Percentiles rank a stretch among this genome's conserved stretches.
These are phyloP conservation scores for Silurus glanis DNA, from an alignment of 2,113 vertebrate genomes.

Conservation along the genomic window DNA sequence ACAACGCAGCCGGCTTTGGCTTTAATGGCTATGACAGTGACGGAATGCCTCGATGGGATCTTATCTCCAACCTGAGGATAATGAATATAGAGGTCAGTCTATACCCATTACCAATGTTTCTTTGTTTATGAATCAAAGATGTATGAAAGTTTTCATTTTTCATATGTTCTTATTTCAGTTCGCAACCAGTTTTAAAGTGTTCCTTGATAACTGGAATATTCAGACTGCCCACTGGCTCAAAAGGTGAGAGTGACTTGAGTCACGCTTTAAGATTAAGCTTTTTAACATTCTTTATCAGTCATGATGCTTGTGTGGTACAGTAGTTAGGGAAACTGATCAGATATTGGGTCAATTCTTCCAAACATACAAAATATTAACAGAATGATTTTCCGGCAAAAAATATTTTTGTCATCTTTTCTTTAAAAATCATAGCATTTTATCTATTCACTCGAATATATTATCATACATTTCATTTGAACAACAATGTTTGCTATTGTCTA, in stretches of 20 bases:
- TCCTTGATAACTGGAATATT: slow-evolving; percentile 97
- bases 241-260: slow-evolving; percentile 73
- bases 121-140: background rate
- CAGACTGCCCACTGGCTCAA: slow-evolving; percentile 96
- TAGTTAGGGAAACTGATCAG: background rate
- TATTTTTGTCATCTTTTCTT: background rate
- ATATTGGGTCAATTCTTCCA: background rate
- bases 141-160: slow-evolving; percentile 28
- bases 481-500: background rate
- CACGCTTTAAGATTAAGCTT: background rate
- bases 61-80: slow-evolving; percentile 91
- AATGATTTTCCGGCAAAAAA: background rate
- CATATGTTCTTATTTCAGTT: slow-evolving; percentile 75
- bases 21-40: slow-evolving; percentile 86
- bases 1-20: slow-evolving; percentile 93
- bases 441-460: too few species aligned
- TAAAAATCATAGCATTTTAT: too few species aligned
- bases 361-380: background rate
- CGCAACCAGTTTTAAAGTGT: slow-evolving; percentile 95
- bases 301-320: background rate
- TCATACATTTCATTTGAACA: background rate
- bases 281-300: background rate
- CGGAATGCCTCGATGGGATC: slow-evolving; percentile 84
- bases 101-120: background rate
- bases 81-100: slow-evolving; percentile 85